phyloP scores from a whole-genome alignment of 1,140 invertebrate genomes.

The Lasioglossum baleicum region DNA sequence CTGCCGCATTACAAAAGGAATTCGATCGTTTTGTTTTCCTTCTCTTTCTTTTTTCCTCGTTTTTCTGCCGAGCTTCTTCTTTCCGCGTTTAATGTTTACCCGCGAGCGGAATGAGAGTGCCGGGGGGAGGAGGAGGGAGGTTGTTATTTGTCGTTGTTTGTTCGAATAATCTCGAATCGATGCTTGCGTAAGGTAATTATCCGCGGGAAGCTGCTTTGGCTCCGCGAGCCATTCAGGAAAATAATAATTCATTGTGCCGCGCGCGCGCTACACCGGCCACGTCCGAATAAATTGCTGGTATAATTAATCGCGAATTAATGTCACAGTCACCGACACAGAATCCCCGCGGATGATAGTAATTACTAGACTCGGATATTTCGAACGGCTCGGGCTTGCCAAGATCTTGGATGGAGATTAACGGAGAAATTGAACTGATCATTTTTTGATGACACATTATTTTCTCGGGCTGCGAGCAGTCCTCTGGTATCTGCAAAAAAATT shows the following conservation, averaged over 20 bases:
- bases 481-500: too few relatives aligned
- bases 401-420: too few relatives aligned
- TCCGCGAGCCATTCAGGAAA: background rate
- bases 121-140: too few relatives aligned
- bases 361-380: too few relatives aligned
- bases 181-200: background rate
- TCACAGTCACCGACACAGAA: background rate
- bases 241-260: background rate
- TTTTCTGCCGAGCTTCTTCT: too few relatives aligned
- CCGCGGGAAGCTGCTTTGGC: background rate
- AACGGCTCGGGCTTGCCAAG: too few relatives aligned
- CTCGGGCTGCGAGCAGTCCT: too few relatives aligned
- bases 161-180: background rate
- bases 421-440: too few relatives aligned
- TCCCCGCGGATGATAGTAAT: too few relatives aligned
- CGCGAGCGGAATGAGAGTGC: too few relatives aligned
- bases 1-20: background rate
- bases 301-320: slow-evolving; percentile 1
- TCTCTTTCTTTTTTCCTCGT: too few relatives aligned
- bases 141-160: background rate
- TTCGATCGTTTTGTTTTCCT: background rate
- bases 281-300: background rate
- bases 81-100: background rate
- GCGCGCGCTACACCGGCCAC: background rate
- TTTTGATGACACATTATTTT: too few relatives aligned